Percentiles rank a stretch among this genome's conserved stretches.
Conservation (phyloP, 2,113 vertebrate species). For the Zosterops pallidus region DNA sequence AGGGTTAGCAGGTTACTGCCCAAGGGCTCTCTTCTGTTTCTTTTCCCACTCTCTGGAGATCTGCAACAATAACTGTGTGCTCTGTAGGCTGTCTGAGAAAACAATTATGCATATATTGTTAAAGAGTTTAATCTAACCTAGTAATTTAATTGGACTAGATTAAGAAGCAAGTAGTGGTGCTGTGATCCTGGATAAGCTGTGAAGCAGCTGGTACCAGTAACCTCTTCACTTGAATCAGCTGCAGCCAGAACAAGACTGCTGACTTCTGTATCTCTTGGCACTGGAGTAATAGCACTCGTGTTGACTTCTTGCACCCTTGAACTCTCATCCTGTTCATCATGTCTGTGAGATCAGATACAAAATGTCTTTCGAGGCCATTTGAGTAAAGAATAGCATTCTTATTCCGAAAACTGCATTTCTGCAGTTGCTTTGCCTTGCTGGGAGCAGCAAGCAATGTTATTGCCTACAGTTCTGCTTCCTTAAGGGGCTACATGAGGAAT, state of each 20-base stretch:
- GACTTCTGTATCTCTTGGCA: constrained; percentile 24
- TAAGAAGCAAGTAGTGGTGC: neutral
- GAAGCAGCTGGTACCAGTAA: neutral
- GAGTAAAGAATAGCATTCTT: neutral
- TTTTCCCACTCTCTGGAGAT: neutral
- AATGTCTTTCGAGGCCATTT: neutral
- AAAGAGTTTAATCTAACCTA: neutral
- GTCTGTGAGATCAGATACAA: neutral
- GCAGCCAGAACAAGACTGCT: neutral
- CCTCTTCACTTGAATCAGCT: neutral
- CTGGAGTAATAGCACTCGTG: neutral
- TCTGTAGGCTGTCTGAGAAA: neutral
- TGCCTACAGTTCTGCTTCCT: neutral
- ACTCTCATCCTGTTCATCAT: neutral
- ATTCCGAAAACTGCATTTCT: neutral
- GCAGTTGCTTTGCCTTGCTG: neutral
- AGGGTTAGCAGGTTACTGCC: constrained; percentile 33
- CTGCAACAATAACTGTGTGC: neutral
- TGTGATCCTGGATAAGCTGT: neutral
- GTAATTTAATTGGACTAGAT: neutral
- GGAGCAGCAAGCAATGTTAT: neutral
- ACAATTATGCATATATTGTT: neutral
- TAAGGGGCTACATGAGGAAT: neutral
- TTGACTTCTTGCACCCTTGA: constrained; percentile 3
- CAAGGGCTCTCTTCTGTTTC: neutral